Percentiles rank a stretch among this genome's conserved stretches.
Evolutionary conservation across 1,140 invertebrate genomes (phyloP).

Genomic region (Euura saliciscinereae): DNA sequence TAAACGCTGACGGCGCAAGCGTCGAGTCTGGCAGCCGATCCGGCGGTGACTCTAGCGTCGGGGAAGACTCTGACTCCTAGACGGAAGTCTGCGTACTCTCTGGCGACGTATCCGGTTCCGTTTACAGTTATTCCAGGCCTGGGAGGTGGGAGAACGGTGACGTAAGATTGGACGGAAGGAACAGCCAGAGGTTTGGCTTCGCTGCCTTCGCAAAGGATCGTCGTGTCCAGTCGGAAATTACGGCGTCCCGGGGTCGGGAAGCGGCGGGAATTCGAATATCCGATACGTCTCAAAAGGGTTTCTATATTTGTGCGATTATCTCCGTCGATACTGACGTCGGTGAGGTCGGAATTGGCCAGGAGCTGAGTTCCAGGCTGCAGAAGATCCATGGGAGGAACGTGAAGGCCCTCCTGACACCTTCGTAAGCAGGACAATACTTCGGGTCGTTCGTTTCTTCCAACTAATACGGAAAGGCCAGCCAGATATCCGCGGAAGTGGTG

Average conservation of each 20-base stretch:
- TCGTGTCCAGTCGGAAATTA: conserved; percentile 83
- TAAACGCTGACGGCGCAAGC: conserved; percentile 91
- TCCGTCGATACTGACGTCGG: conserved; percentile 89
- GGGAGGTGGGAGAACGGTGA: conserved; percentile 86
- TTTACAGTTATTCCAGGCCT: conserved; percentile 84
- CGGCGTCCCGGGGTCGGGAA: conserved; percentile 92
- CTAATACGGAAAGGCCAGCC: conserved; percentile 84
- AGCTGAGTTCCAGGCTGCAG: conserved; percentile 78
- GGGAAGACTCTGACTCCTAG: conserved; percentile 84
- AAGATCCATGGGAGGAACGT: conserved; percentile 77
- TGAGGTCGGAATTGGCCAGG: conserved; percentile 78
- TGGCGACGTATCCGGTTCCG: conserved; percentile 80
- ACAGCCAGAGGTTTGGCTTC: conserved; percentile 56
- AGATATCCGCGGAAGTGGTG: conserved; percentile 88
- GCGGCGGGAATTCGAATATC: conserved; percentile 87
- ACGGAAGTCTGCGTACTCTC: conserved; percentile 86
- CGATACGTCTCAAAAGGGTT: conserved; percentile 83
- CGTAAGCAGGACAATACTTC: conserved; percentile 84
- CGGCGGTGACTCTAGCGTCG: conserved; percentile 75
- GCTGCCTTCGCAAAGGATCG: conserved; percentile 68
- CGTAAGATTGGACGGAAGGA: conserved; percentile 79
- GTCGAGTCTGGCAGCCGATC: conserved; percentile 71
- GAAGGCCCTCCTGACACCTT: conserved; percentile 81
- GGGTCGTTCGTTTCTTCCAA: conserved; percentile 79
- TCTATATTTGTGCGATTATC: conserved; percentile 90